Evolutionary conservation across 2,113 vertebrate species (phyloP).

Genomic region (Laticauda colubrina): DNA sequence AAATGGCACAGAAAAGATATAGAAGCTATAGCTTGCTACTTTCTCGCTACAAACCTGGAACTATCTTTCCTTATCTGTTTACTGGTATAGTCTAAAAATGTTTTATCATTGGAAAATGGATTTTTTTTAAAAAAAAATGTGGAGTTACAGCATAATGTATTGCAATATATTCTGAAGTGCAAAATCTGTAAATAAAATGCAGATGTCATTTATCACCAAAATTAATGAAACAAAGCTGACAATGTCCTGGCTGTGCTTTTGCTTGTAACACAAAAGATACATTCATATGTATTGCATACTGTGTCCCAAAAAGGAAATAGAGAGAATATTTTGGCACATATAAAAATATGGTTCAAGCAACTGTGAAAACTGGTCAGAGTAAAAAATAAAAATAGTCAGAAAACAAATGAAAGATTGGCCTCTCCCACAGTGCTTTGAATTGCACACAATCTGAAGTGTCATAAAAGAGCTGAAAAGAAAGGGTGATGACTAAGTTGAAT

Average conservation of each 20-base stretch:
- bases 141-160: not conserved
- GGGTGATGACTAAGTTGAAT: constrained; percentile 17
- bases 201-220: constrained; percentile 45
- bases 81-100: not conserved
- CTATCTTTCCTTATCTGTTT: not conserved
- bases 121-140: not conserved
- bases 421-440: not conserved
- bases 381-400: not conserved
- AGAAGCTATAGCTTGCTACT: not conserved
- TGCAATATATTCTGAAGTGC: constrained; percentile 31
- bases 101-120: constrained; percentile 28
- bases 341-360: not conserved
- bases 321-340: not conserved
- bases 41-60: not conserved
- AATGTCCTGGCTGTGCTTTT: constrained; percentile 12
- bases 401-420: constrained; percentile 6
- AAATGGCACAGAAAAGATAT: not conserved
- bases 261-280: constrained; percentile 42
- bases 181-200: constrained; percentile 49
- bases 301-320: not conserved
- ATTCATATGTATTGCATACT: constrained; percentile 21
- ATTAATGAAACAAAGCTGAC: constrained; percentile 41
- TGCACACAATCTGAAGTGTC: not conserved
- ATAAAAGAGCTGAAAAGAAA: constrained; percentile 12
- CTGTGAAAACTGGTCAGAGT: constrained; percentile 1